Percentiles rank a stretch among this genome's conserved stretches.
Evolutionary conservation across 2,797 vertebrate species (phyloP).

Genomic region (Heterohyrax brucei): DNA sequence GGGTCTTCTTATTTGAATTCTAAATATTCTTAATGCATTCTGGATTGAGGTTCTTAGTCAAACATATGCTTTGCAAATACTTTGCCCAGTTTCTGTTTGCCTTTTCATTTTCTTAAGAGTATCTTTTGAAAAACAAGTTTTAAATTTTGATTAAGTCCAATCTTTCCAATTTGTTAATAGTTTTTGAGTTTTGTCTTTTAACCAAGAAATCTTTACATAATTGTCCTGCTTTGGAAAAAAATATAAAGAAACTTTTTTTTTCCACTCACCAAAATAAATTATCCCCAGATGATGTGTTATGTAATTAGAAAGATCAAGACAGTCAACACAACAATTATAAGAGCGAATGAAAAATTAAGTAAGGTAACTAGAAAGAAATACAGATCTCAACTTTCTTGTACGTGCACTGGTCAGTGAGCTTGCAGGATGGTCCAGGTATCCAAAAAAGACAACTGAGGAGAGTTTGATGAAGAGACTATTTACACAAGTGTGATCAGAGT

Average conservation of each 20-base stretch:
- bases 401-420: not conserved
- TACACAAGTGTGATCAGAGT: not conserved
- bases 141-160: conserved; percentile 18
- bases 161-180: conserved; percentile 32
- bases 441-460: not conserved
- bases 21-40: conserved; percentile 21
- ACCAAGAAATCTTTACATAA: conserved; percentile 24
- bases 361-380: conserved; percentile 30
- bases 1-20: conserved; percentile 25
- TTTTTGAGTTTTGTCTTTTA: not conserved
- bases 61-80: not conserved
- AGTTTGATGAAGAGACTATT: not conserved
- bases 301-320: conserved; percentile 42
- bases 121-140: conserved; percentile 64
- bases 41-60: not conserved
- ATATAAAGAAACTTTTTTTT: too few species aligned
- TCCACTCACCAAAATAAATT: not conserved
- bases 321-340: conserved; percentile 3
- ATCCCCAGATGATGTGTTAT: not conserved
- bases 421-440: not conserved
- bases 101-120: conserved; percentile 21
- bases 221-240: not conserved
- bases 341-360: conserved; percentile 40
- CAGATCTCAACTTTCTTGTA: not conserved
- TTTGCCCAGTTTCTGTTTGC: not conserved